A percentile compares a stretch with the other conserved stretches of the same genome.
Conservation (phyloP, 2,888 invertebrate genomes). For the Fragum fragum region DNA sequence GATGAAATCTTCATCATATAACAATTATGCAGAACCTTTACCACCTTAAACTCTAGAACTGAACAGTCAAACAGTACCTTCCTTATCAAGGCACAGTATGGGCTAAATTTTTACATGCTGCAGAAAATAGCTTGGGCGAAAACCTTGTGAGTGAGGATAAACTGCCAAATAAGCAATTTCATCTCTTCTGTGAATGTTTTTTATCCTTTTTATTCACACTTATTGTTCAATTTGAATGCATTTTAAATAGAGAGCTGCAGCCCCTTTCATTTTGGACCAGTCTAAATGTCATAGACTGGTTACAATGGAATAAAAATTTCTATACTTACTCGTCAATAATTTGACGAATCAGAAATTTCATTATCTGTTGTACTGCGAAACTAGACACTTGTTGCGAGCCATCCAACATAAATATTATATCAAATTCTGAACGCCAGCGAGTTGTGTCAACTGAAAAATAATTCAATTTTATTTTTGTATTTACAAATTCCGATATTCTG, state of each 20-base stretch:
- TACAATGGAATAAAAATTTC: neutral
- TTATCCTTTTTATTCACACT: neutral
- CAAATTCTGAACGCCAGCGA: conserved; percentile 29
- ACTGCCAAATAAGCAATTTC: conserved; percentile 19
- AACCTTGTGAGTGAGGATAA: no score
- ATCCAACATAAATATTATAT: conserved; percentile 42
- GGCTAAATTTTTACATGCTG: no score
- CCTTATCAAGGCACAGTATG: no score
- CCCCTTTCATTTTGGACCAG: neutral
- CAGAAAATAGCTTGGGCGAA: no score
- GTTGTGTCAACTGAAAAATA: conserved; percentile 40
- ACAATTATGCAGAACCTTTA: no score
- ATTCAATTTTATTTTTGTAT: no score
- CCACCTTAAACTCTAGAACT: no score
- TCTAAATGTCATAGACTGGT: neutral
- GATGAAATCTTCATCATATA: no score
- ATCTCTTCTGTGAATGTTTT: conserved; percentile 1
- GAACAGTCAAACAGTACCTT: no score
- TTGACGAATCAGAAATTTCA: conserved; percentile 28
- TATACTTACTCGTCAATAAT: conserved; percentile 41
- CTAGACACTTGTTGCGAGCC: conserved; percentile 31
- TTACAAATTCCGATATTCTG: no score
- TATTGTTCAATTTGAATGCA: neutral
- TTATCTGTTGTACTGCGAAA: neutral
- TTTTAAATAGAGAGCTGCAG: neutral